Base-by-base conservation (phyloP, 2,113 vertebrate species). In the Tragulus kanchil region DNA sequence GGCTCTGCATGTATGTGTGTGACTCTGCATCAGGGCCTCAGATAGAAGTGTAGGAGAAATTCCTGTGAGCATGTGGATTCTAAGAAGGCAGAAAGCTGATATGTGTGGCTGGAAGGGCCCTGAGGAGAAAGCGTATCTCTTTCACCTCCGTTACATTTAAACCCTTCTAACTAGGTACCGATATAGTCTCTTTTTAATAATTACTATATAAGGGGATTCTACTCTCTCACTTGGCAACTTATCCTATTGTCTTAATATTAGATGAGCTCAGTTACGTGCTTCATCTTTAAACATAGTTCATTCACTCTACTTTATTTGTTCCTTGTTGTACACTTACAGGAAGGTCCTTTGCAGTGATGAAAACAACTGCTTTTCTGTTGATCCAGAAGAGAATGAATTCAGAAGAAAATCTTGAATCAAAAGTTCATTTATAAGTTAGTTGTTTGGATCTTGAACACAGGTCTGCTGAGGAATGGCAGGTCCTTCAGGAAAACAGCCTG, bases 311-410 rank as follows among this genome's bases (percentile, higher is more conserved):
- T 81, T 88, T 88, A 52, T 75, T 85, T 81, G 69, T 42, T 56
- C 15, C 73, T 92, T 56, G 26, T 89, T 88, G 16, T 45, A 90
- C 21, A 28, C 65, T 78, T 92, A 59, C 3, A 73, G 56, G 21
- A 78, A 83, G 28, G 58, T 79, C 21, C 89, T 84, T 78, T 91
- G 42, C 28, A 42, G 3, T 25, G 26, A 93, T 91, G 54, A 85
- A 52, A 94, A 42, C 42, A 48, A 61, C 6, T 78, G 8, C 42
- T 84, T 84, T 59, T 67, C 52, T 83, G 15, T 69, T 59, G 67
- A 85, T 94, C 45, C 45, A 94, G n/a, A 86, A 65, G 25, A 93
- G 23, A 91, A 92, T 67, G 28, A 85, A 90, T 69, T 83, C 8
- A 81, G 6, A 13, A 77, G 88, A 95, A 82, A 59, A 31, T n/a